phyloP scores from a whole-genome alignment of 2,888 invertebrate genomes.

The Heliconius aoede region DNA sequence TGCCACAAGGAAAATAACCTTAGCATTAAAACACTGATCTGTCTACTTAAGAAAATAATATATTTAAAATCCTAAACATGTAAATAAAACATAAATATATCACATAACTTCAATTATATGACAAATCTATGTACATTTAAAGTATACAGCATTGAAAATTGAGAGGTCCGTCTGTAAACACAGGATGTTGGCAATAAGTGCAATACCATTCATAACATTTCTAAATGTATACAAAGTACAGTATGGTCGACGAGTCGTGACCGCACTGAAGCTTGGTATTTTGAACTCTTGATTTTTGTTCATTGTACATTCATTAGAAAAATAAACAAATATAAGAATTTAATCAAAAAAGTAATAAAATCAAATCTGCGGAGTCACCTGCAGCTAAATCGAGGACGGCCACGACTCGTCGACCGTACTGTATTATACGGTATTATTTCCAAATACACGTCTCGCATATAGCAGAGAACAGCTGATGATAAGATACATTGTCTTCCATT shows the following conservation, averaged over 20 bases:
- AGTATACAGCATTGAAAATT: neutral
- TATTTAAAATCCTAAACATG: neutral
- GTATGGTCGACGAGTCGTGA: neutral
- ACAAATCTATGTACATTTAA: neutral
- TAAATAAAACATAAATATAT: neutral
- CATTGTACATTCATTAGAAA: no score
- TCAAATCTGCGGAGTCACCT: no score
- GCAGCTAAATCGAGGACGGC: no score
- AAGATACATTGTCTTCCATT: neutral
- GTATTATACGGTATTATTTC: neutral
- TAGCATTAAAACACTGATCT: neutral
- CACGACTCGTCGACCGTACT: no score
- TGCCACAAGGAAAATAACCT: no score
- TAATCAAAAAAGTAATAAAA: no score
- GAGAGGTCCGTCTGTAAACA: neutral
- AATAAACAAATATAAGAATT: no score
- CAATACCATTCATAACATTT: neutral
- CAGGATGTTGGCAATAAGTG: conserved; percentile 19
- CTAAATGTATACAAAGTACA: neutral
- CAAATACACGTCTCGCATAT: neutral
- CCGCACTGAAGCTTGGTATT: no score
- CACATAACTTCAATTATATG: neutral
- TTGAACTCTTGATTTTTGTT: no score
- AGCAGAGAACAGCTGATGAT: neutral
- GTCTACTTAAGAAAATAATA: no score